Conservation (phyloP, 2,888 invertebrate genomes). For the Mechanitis messenoides region DNA sequence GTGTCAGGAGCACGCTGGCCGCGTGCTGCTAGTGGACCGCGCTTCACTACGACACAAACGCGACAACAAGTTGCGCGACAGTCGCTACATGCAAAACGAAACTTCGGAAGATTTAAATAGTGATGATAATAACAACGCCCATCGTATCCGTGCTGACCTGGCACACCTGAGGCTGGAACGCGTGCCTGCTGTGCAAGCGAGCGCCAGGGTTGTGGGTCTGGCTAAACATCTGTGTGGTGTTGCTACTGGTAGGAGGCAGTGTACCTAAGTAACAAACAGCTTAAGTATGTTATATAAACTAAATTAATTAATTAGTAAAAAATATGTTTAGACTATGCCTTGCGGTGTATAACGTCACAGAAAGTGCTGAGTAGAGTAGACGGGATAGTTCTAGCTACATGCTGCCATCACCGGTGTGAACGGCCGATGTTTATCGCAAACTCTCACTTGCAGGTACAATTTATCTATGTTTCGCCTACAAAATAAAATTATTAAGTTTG, state of each 20-base stretch:
- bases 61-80: constrained; percentile 63
- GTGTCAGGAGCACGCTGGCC: constrained; percentile 61
- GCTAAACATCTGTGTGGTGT: constrained; percentile 94
- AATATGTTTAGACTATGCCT: constrained; percentile 78
- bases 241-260: constrained; percentile 81
- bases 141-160: constrained; percentile 88
- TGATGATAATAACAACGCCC: constrained; percentile 40
- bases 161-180: constrained; percentile 81
- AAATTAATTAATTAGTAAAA: background rate
- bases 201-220: constrained; percentile 80
- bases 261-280: background rate
- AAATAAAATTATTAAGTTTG: background rate
- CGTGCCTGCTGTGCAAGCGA: constrained; percentile 49
- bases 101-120: background rate
- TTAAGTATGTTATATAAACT: background rate
- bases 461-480: background rate
- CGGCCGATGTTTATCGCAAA: constrained; percentile 79
- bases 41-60: constrained; percentile 89
- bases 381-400: constrained; percentile 87
- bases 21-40: constrained; percentile 85
- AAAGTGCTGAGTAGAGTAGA: constrained; percentile 51
- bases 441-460: constrained; percentile 40
- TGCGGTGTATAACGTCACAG: constrained; percentile 79
- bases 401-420: constrained; percentile 92
- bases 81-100: background rate